These are phyloP conservation scores for Euphysa ruthae DNA, from an alignment of 30 jellyfish, hydroid and myxozoan species.

Conservation along the genomic window DNA sequence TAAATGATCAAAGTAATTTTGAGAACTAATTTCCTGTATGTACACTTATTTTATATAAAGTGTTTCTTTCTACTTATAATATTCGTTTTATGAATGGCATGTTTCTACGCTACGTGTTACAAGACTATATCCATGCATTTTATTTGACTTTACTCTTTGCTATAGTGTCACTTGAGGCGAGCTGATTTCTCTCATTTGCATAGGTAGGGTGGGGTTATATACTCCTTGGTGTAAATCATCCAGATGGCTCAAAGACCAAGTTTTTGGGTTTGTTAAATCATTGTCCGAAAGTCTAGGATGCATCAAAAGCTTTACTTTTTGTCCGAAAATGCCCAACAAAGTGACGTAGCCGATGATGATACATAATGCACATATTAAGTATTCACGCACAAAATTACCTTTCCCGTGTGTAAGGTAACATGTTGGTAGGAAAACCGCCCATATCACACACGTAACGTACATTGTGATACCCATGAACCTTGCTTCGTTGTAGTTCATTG, in stretches of 20 bases:
- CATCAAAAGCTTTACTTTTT: constrained; percentile 27
- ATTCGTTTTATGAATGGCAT: too few relatives aligned
- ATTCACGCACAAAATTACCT: constrained; percentile 29
- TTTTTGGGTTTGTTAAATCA: constrained; percentile 1
- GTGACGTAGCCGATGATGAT: constrained; percentile 55
- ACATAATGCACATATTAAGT: constrained; percentile 34
- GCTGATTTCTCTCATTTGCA: too few relatives aligned
- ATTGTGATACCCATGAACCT: constrained; percentile 65
- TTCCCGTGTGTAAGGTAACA: constrained; percentile 21
- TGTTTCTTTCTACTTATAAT: too few relatives aligned
- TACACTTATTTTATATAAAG: too few relatives aligned
- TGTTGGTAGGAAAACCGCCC: constrained; percentile 65
- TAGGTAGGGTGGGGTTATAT: too few relatives aligned
- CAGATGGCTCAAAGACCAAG: constrained; percentile 2
- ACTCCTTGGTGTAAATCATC: not conserved
- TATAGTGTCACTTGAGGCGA: too few relatives aligned
- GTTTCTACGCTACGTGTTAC: too few relatives aligned
- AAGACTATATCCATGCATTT: too few relatives aligned
- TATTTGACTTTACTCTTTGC: too few relatives aligned
- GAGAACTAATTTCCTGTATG: too few relatives aligned
- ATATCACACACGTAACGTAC: constrained; percentile 61
- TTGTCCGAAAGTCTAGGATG: not conserved
- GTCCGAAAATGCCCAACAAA: constrained; percentile 86
- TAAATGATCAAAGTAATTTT: too few relatives aligned
- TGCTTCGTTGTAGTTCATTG: constrained; percentile 81